Evolutionary conservation across 2,113 vertebrate species (phyloP).

Genomic region (Geococcyx californianus): DNA sequence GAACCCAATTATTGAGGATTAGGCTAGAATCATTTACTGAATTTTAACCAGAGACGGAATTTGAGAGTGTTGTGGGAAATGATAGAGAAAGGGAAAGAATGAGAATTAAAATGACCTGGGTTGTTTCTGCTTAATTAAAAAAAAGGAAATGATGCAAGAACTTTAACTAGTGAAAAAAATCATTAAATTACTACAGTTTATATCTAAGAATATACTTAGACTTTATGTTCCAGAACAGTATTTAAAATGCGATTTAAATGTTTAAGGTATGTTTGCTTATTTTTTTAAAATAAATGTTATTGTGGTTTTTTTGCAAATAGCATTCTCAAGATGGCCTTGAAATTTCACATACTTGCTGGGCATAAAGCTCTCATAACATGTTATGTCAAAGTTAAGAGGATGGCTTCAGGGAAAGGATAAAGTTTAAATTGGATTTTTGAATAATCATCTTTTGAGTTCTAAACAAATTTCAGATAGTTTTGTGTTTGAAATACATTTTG

Average conservation of each 20-base stretch:
- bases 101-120: background rate
- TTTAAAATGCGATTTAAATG: constrained; percentile 38
- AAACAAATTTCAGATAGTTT: background rate
- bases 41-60: background rate
- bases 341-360: background rate
- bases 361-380: background rate
- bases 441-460: background rate
- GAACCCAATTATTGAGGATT: background rate
- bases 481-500: background rate
- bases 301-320: background rate
- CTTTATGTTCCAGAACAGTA: background rate
- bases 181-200: background rate
- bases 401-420: background rate
- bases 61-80: background rate
- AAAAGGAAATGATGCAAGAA: constrained; percentile 21
- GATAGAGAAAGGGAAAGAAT: background rate
- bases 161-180: constrained; percentile 14
- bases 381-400: background rate
- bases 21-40: background rate
- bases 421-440: constrained; percentile 44
- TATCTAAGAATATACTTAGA: background rate
- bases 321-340: background rate
- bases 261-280: background rate
- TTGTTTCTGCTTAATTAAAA: constrained; percentile 24
- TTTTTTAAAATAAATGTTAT: background rate